Percentiles rank a stretch among this genome's conserved stretches.
These are phyloP conservation scores for Diplodus sargus DNA, from an alignment of 2,797 vertebrate genomes.

Conservation along the genomic window DNA sequence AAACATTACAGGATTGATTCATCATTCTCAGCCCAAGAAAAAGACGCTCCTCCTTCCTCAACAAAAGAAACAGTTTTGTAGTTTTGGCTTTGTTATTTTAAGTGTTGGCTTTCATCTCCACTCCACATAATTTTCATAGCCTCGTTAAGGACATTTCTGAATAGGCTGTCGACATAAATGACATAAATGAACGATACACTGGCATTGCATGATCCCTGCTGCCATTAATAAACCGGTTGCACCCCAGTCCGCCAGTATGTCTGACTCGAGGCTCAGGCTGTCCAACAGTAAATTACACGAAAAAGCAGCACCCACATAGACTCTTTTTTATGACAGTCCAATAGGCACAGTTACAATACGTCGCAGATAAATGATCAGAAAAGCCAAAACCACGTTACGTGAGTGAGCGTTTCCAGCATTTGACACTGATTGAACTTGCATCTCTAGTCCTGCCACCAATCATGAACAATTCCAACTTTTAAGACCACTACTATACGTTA, in stretches of 20 bases:
- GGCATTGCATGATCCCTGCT: slow-evolving; percentile 12
- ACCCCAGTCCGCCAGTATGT: slow-evolving; percentile 1
- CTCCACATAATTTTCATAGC: slow-evolving; percentile 35
- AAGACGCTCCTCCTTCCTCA: slow-evolving; percentile 20
- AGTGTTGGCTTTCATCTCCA: slow-evolving; percentile 52
- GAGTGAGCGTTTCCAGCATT: background rate
- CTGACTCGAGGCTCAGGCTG: slow-evolving; percentile 1
- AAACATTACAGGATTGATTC: slow-evolving; percentile 70
- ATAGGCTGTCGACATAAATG: slow-evolving; percentile 35
- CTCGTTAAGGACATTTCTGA: slow-evolving; percentile 30
- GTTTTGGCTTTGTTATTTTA: slow-evolving; percentile 58
- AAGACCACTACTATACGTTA: background rate
- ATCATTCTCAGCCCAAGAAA: slow-evolving; percentile 62
- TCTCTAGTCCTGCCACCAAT: background rate
- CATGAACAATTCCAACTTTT: background rate
- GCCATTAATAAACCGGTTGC: slow-evolving; percentile 26
- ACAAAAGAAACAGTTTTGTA: slow-evolving; percentile 47
- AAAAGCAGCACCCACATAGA: slow-evolving; percentile 1
- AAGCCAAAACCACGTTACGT: background rate
- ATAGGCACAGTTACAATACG: background rate
- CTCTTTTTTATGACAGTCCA: background rate
- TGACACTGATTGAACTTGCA: slow-evolving; percentile 8
- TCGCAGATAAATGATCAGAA: background rate
- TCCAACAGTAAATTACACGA: background rate
- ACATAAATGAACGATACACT: slow-evolving; percentile 31